phyloP scores from a whole-genome alignment of 2,888 invertebrate genomes.

The Cataglyphis cursor region DNA sequence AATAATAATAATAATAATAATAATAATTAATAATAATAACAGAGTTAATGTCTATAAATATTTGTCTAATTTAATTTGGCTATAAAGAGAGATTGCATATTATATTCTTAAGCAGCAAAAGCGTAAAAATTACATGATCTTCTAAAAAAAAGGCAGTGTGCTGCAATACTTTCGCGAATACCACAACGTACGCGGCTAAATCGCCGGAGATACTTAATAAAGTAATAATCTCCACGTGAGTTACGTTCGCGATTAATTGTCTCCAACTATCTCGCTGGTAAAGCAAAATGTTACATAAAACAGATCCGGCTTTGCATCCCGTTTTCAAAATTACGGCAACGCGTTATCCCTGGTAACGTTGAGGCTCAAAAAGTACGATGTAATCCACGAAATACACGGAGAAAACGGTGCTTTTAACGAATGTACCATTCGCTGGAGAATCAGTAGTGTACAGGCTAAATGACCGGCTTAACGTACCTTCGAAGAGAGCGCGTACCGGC shows the following conservation, averaged over 20 bases:
- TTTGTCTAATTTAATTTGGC: background rate
- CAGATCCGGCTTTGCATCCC: constrained; percentile 41
- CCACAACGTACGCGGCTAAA: background rate
- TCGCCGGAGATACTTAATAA: constrained; percentile 43
- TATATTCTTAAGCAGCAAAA: background rate
- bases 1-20: too few relatives aligned
- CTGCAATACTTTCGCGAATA: background rate
- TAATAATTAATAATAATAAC: background rate
- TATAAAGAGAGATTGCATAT: constrained; percentile 5
- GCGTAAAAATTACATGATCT: constrained; percentile 3
- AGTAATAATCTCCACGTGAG: constrained; percentile 38
- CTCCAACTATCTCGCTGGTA: constrained; percentile 41
- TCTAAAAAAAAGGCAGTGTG: background rate
- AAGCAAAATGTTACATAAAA: constrained; percentile 44
- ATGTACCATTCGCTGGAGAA: constrained; percentile 57
- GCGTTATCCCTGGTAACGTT: constrained; percentile 11
- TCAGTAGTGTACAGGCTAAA: constrained; percentile 36
- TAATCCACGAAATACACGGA: constrained; percentile 35
- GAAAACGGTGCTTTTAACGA: constrained; percentile 56
- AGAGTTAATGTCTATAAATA: background rate
- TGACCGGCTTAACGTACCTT: constrained; percentile 40
- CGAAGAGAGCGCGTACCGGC: constrained; percentile 43
- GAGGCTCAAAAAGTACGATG: constrained; percentile 34
- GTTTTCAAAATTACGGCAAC: constrained; percentile 29
- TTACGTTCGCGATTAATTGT: constrained; percentile 29